Percentiles rank a stretch among this genome's conserved stretches.
These are phyloP conservation scores for Palythoa grandis DNA, from an alignment of 92 coral and sea anemone species.

Conservation along the genomic window DNA sequence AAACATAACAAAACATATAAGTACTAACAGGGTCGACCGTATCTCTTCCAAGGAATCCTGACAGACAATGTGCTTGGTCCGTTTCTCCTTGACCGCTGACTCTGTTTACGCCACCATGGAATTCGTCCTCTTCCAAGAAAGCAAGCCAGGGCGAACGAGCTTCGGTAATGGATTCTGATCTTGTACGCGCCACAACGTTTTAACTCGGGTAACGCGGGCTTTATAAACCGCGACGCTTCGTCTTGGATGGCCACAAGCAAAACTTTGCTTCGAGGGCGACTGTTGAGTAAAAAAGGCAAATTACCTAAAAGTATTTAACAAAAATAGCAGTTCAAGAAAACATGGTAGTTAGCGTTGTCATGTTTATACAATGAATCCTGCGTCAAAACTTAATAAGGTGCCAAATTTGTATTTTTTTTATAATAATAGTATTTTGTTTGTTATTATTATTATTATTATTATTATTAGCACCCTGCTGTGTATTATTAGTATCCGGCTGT, in stretches of 20 bases:
- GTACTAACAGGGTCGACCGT: constrained; percentile 26
- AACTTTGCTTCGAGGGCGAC: constrained; percentile 35
- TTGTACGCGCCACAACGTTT: constrained; percentile 30
- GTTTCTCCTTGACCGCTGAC: not conserved
- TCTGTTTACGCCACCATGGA: constrained; percentile 43
- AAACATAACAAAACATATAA: not conserved
- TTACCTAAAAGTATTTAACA: not conserved
- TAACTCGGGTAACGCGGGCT: constrained; percentile 15
- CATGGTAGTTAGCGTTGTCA: not conserved
- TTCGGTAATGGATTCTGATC: not conserved
- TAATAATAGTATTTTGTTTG: too few species aligned
- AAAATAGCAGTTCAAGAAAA: not conserved
- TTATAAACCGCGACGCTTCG: constrained; percentile 30
- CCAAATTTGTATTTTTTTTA: too few species aligned
- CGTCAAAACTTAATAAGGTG: too few species aligned
- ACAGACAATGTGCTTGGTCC: constrained; percentile 42
- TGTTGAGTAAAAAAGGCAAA: not conserved
- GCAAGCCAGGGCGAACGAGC: constrained; percentile 29
- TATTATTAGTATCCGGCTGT: too few species aligned
- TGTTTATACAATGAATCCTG: too few species aligned
- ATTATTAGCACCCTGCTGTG: too few species aligned
- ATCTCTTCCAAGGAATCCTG: constrained; percentile 34
- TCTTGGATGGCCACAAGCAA: constrained; percentile 36
- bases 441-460: too few species aligned
- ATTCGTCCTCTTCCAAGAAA: constrained; percentile 23